phyloP scores from a whole-genome alignment of 2,888 invertebrate genomes.

The Ophion obscuratus region DNA sequence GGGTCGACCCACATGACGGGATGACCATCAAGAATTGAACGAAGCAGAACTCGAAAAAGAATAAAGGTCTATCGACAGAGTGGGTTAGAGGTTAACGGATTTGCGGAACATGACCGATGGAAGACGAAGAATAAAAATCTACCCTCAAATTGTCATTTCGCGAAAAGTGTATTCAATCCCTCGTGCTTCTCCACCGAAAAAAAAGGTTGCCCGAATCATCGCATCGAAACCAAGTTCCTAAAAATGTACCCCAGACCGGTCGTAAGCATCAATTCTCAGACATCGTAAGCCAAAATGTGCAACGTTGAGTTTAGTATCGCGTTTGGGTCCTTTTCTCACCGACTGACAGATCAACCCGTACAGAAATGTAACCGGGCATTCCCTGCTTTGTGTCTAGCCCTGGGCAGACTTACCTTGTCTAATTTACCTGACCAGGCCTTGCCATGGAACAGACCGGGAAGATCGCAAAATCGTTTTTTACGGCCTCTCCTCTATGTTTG shows the following conservation, averaged over 20 bases:
- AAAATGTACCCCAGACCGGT: not conserved
- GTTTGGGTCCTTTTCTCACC: conserved; percentile 5
- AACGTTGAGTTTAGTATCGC: not conserved
- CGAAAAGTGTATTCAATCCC: no score
- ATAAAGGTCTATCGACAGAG: not conserved
- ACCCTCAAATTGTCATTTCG: not conserved
- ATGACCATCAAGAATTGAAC: conserved; percentile 7
- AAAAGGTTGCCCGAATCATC: no score
- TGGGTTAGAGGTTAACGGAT: not conserved
- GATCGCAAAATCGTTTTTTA: no score
- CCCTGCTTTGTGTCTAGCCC: no score
- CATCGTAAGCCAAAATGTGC: conserved; percentile 13
- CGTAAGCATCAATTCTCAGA: not conserved
- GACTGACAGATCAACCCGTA: not conserved
- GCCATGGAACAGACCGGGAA: no score
- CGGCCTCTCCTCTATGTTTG: no score
- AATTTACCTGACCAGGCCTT: no score
- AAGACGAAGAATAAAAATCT: not conserved
- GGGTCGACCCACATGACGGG: not conserved
- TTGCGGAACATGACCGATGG: not conserved
- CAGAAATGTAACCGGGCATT: no score
- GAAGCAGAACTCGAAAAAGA: conserved; percentile 2
- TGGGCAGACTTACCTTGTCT: no score
- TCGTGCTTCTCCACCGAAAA: no score
- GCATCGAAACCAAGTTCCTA: no score